These are phyloP conservation scores for Dusona sp. DNA, from an alignment of 2,888 invertebrate species.

Conservation along the genomic window DNA sequence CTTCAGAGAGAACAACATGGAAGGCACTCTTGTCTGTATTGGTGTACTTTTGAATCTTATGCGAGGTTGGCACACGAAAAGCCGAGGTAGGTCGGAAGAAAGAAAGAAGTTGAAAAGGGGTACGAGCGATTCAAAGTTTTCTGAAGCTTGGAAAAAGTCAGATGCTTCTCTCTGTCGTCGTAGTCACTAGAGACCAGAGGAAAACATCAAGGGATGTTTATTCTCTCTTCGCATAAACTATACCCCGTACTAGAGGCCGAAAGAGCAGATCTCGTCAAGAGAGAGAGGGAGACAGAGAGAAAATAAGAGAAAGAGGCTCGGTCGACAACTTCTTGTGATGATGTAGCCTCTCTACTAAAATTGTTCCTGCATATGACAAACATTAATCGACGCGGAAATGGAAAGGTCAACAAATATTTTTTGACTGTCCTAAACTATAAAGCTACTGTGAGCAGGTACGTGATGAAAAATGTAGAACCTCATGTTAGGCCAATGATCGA, in stretches of 20 bases:
- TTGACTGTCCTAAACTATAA: neutral
- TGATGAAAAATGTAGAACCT: neutral
- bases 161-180: conserved; percentile 31
- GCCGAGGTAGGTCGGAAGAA: conserved; percentile 22
- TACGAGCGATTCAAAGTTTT: conserved; percentile 45
- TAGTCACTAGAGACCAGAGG: conserved; percentile 51
- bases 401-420: conserved; percentile 28
- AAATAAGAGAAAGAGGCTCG: conserved; percentile 18
- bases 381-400: conserved; percentile 28
- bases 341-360: conserved; percentile 20
- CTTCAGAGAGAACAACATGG: conserved; percentile 29
- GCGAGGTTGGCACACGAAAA: conserved; percentile 36
- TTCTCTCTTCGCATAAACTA: conserved; percentile 61
- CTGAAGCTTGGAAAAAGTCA: conserved; percentile 40
- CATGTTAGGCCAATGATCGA: neutral
- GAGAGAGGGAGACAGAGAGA: neutral
- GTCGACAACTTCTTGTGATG: conserved; percentile 36
- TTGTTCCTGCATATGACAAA: conserved; percentile 23
- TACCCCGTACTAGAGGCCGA: conserved; percentile 22
- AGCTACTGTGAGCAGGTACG: neutral
- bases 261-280: conserved; percentile 33
- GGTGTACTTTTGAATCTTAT: conserved; percentile 28
- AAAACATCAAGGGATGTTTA: conserved; percentile 71
- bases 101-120: conserved; percentile 44
- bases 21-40: conserved; percentile 14